Percentiles rank a stretch among this genome's conserved stretches.
These are phyloP conservation scores for Drosophila crucigera DNA, from an alignment of 2,888 invertebrate species.

Conservation along the genomic window DNA sequence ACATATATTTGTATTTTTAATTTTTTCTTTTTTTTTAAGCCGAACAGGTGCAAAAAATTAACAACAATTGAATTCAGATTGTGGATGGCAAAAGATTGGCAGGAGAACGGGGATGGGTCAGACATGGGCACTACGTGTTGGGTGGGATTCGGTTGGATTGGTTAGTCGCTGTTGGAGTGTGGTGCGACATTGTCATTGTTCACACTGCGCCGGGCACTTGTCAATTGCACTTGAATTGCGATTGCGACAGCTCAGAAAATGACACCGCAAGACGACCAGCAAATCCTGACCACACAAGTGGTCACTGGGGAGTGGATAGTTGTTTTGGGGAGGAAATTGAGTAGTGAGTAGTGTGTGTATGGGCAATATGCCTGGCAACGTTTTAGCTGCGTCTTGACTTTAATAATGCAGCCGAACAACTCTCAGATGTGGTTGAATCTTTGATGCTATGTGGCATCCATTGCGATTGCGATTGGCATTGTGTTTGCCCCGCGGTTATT, in stretches of 20 bases:
- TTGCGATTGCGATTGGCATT: slow-evolving; percentile 27
- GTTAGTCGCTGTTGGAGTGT: background rate
- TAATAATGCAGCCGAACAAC: slow-evolving; percentile 22
- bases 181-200: slow-evolving; percentile 15
- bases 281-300: slow-evolving; percentile 21
- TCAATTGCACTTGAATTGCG: slow-evolving; percentile 50
- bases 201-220: slow-evolving; percentile 37
- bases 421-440: slow-evolving; percentile 10
- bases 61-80: slow-evolving; percentile 33
- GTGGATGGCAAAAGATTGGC: slow-evolving; percentile 1
- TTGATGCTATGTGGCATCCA: slow-evolving; percentile 16
- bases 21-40: slow-evolving; percentile 9
- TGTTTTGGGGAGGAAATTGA: background rate
- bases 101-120: background rate
- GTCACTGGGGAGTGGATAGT: background rate
- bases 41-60: slow-evolving; percentile 45
- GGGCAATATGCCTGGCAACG: background rate
- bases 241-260: slow-evolving; percentile 25
- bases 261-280: slow-evolving; percentile 39
- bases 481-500: slow-evolving; percentile 26
- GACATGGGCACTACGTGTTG: background rate
- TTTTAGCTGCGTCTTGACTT: slow-evolving; percentile 1
- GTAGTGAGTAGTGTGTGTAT: background rate
- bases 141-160: background rate
- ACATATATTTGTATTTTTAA: slow-evolving; percentile 3